phyloP scores from a whole-genome alignment of 2,113 vertebrate genomes.

The Ceyx melanurus region DNA sequence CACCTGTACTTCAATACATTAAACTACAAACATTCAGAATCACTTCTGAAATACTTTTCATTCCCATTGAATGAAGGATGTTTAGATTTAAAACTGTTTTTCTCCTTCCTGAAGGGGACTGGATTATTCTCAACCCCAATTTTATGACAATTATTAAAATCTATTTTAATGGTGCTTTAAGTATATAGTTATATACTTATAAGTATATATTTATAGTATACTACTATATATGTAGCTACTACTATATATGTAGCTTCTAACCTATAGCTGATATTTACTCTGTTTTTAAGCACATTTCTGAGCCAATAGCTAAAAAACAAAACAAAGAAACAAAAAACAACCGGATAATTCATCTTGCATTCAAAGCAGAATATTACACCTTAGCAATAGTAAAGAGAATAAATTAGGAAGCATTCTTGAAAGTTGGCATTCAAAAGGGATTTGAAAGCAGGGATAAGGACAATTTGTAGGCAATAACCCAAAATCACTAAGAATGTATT shows the following conservation, averaged over 20 bases:
- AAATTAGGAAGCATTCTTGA: background rate
- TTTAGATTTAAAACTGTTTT: background rate
- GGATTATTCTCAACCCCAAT: background rate
- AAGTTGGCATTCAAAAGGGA: background rate
- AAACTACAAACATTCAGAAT: background rate
- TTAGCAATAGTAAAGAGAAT: background rate
- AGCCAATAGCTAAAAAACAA: background rate
- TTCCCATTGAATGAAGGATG: background rate
- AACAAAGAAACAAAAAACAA: background rate
- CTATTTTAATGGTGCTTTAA: background rate
- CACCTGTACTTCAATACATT: background rate
- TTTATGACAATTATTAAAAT: background rate
- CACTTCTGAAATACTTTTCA: background rate
- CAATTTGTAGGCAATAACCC: background rate
- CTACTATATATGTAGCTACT: no score
- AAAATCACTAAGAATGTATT: background rate
- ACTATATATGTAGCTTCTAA: background rate
- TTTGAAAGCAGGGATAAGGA: background rate
- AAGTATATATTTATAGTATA: no score
- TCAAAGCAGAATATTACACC: background rate
- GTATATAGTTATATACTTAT: no score
- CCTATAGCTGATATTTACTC: background rate
- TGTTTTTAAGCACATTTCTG: background rate
- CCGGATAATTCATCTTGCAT: background rate
- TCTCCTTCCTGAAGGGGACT: background rate